phyloP scores from a whole-genome alignment of 1,140 invertebrate species.

The Lepidostoma basale region DNA sequence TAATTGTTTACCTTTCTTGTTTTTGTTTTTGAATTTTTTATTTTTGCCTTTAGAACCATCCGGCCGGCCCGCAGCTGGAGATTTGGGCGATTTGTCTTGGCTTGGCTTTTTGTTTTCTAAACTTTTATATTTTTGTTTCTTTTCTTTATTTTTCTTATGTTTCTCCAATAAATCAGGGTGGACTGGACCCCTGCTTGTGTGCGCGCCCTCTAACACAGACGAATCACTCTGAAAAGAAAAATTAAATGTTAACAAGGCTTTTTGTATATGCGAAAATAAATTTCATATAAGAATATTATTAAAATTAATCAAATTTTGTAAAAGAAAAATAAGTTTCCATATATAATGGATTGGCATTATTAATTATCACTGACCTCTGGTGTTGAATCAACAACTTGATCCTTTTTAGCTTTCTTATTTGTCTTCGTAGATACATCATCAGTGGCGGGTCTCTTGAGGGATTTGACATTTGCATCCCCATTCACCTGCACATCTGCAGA shows the following conservation, averaged over 20 bases:
- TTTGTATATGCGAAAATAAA: too few species aligned
- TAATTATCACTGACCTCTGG: background rate
- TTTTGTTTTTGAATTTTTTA: constrained; percentile 42
- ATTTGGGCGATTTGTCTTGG: background rate
- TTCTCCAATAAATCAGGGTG: constrained; percentile 20
- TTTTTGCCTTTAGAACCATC: constrained; percentile 13
- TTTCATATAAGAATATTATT: too few species aligned
- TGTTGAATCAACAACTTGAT: background rate
- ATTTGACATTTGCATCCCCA: constrained; percentile 47
- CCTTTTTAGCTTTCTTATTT: constrained; percentile 48
- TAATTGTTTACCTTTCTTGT: constrained; percentile 35
- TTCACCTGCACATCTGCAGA: constrained; percentile 47
- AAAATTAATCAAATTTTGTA: background rate
- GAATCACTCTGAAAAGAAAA: constrained; percentile 26
- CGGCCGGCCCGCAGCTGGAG: background rate
- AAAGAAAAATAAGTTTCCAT: background rate
- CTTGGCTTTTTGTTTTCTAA: background rate
- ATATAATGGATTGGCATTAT: too few species aligned
- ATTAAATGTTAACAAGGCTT: too few species aligned
- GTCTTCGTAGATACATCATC: constrained; percentile 48
- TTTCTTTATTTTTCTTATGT: constrained; percentile 34
- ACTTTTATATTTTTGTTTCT: constrained; percentile 30
- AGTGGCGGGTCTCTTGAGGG: constrained; percentile 52
- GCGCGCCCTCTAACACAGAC: background rate
- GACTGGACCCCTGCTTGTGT: constrained; percentile 10